Conservation (phyloP, 2,888 invertebrate genomes). For the Orthosia cruda region DNA sequence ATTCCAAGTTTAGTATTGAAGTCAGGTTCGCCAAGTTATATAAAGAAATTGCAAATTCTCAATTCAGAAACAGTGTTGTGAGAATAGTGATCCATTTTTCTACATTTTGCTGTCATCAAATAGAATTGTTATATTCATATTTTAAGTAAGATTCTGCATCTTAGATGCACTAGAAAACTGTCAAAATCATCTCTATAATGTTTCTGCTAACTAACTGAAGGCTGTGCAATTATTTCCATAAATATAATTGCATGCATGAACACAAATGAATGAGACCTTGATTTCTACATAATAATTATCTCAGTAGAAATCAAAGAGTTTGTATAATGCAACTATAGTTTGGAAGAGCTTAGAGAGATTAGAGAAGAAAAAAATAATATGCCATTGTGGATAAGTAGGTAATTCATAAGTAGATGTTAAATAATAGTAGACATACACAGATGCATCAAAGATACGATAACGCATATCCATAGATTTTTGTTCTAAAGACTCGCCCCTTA, state of each 20-base stretch:
- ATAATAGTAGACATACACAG: too few relatives aligned
- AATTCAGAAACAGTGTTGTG: neutral
- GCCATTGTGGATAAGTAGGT: slow-evolving; percentile 1
- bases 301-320: neutral
- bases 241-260: neutral
- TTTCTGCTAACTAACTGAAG: neutral
- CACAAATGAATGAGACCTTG: neutral
- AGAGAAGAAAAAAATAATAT: slow-evolving; percentile 8
- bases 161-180: neutral
- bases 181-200: slow-evolving; percentile 1
- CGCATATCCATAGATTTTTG: too few relatives aligned
- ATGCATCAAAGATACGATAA: too few relatives aligned
- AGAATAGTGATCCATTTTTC: neutral
- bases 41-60: neutral
- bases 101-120: neutral
- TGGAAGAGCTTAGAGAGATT: neutral
- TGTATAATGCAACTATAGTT: neutral
- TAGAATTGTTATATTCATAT: neutral
- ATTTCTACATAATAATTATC: slow-evolving; percentile 3
- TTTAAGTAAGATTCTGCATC: neutral
- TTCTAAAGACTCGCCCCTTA: too few relatives aligned
- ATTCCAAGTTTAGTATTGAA: neutral
- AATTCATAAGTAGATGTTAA: too few relatives aligned
- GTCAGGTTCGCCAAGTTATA: neutral
- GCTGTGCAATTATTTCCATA: neutral